phyloP scores from a whole-genome alignment of 2,113 vertebrate species.

The Zeus faber region DNA sequence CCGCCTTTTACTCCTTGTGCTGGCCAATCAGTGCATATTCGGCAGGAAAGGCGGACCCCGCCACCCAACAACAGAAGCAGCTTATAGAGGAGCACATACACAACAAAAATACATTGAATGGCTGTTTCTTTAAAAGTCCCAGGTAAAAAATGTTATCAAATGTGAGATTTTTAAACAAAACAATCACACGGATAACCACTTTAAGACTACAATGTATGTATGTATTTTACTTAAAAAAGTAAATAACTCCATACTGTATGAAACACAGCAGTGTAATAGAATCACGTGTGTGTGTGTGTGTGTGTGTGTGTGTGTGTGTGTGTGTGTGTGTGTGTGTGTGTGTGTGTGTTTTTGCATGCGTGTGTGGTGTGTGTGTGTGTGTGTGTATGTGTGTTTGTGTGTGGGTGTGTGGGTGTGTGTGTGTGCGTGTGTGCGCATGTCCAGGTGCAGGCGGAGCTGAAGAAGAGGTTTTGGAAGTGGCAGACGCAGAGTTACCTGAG shows the following conservation, averaged over 20 bases:
- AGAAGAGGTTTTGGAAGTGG: conserved; percentile 77
- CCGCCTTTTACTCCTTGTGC: too few relatives aligned
- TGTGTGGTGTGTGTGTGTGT: conserved; percentile 3
- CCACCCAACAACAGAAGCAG: too few relatives aligned
- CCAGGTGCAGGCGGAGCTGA: conserved; percentile 77
- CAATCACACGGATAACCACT: too few relatives aligned
- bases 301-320: not conserved
- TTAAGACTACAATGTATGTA: too few relatives aligned
- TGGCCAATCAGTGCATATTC: too few relatives aligned
- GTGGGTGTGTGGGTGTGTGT: not conserved
- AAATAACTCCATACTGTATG: not conserved
- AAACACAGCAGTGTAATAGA: not conserved
- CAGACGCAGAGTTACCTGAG: conserved; percentile 71
- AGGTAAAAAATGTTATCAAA: too few relatives aligned
- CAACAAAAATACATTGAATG: too few relatives aligned
- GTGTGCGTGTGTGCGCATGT: not conserved
- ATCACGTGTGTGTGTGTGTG: not conserved
- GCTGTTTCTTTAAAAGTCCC: too few relatives aligned
- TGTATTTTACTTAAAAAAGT: too few relatives aligned
- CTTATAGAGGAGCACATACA: too few relatives aligned
- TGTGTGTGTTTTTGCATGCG: not conserved
- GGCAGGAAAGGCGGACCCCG: too few relatives aligned
- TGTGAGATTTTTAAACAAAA: too few relatives aligned
- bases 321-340: not conserved
- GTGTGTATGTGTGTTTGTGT: not conserved